Conservation (phyloP, 2,797 vertebrate genomes). For the Cheirogaleus major region DNA sequence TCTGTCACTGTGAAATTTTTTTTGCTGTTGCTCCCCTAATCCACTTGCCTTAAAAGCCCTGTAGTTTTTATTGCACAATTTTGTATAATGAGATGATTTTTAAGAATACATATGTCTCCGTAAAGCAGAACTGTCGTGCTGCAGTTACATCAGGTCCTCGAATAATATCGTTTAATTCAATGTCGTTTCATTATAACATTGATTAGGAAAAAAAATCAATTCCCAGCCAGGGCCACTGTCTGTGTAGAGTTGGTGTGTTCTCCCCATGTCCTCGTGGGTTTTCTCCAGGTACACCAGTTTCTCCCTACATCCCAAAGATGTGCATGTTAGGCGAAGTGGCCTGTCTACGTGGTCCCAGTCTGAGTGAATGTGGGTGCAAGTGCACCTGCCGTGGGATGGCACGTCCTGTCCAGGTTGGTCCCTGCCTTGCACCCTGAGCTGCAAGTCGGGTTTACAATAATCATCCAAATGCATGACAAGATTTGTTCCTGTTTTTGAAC, state of each 20-base stretch:
- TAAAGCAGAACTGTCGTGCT: not conserved
- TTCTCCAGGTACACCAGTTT: not conserved
- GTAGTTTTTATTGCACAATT: not conserved
- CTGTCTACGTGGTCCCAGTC: not conserved
- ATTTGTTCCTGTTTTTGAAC: not conserved
- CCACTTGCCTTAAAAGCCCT: not conserved
- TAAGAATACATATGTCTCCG: rapidly evolving
- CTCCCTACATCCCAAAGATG: not conserved
- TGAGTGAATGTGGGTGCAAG: not conserved
- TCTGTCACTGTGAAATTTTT: not conserved
- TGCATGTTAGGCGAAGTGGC: not conserved
- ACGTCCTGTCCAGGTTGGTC: not conserved
- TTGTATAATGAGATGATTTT: not conserved
- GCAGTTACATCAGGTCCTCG: not conserved
- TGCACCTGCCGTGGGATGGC: not conserved
- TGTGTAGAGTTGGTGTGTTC: not conserved
- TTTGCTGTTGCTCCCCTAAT: not conserved
- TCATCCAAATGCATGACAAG: not conserved
- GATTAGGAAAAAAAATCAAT: no score
- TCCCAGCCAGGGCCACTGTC: not conserved
- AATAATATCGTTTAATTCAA: not conserved
- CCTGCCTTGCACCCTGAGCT: no score
- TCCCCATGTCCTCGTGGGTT: not conserved
- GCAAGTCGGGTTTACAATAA: not conserved
- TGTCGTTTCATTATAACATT: not conserved